These are phyloP conservation scores for Percopsis transmontana DNA, from an alignment of 2,113 vertebrate genomes.

Conservation along the genomic window DNA sequence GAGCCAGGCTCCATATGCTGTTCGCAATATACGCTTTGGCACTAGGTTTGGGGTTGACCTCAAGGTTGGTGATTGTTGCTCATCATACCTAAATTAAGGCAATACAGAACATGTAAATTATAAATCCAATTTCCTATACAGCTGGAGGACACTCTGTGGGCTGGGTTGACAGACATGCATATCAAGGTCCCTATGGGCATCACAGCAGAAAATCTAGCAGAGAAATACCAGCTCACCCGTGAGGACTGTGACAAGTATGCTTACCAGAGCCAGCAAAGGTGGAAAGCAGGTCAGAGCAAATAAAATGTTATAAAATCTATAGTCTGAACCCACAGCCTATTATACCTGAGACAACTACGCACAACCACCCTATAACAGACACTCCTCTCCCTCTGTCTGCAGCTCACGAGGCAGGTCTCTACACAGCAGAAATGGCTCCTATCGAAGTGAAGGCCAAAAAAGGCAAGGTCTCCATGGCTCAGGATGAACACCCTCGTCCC, in stretches of 20 bases:
- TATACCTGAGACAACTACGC: background rate
- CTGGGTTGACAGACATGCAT: constrained; percentile 84
- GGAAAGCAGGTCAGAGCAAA: constrained; percentile 87
- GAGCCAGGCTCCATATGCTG: constrained; percentile 90
- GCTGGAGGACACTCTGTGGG: constrained; percentile 94
- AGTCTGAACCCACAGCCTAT: background rate
- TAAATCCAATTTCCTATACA: constrained; percentile 47
- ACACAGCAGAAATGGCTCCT: constrained; percentile 88
- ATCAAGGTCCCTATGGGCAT: constrained; percentile 89
- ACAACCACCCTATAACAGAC: background rate
- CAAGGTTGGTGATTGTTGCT: constrained; percentile 77
- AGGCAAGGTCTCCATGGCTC: constrained; percentile 83
- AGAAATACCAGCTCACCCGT: constrained; percentile 84
- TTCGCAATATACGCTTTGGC: constrained; percentile 91
- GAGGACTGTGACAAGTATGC: constrained; percentile 90
- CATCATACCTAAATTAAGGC: background rate
- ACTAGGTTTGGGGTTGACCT: constrained; percentile 88
- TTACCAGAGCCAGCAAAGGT: constrained; percentile 87
- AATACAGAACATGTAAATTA: background rate
- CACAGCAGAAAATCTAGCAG: constrained; percentile 96
- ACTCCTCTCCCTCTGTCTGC: constrained; percentile 9
- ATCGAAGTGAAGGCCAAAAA: constrained; percentile 92
- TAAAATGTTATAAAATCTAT: background rate
- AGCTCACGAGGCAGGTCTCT: constrained; percentile 90
- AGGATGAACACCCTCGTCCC: constrained; percentile 93